Evolutionary conservation across 2,113 vertebrate species (phyloP).

Genomic region (Melozone crissalis): DNA sequence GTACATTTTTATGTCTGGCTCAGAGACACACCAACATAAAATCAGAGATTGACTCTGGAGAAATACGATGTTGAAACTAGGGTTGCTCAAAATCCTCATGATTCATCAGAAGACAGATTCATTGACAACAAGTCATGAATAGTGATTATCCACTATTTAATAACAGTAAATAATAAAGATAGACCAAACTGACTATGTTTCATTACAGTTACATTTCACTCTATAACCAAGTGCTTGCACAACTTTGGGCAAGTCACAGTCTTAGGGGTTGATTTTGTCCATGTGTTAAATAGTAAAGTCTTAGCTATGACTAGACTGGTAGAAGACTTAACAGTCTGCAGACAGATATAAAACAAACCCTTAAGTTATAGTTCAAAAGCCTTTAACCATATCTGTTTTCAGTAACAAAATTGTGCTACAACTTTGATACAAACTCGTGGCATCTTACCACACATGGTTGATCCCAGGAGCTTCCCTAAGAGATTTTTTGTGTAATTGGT

Average conservation of each 20-base stretch:
- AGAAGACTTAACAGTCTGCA: not conserved
- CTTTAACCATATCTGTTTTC: not conserved
- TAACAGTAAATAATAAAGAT: not conserved
- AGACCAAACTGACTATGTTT: not conserved
- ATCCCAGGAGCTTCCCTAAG: not conserved
- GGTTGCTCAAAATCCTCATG: not conserved
- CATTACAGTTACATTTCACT: not conserved
- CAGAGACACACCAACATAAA: not conserved
- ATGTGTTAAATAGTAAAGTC: not conserved
- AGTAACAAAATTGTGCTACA: not conserved
- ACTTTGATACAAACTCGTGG: not conserved
- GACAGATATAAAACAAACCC: not conserved
- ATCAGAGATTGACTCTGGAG: not conserved
- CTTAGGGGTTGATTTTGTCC: not conserved
- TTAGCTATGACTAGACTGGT: not conserved
- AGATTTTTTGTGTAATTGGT: not conserved
- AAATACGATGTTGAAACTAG: accelerated
- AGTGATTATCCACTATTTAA: not conserved
- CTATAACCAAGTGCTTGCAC: not conserved
- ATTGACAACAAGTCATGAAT: not conserved
- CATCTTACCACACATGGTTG: accelerated
- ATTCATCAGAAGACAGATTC: not conserved
- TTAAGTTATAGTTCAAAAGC: not conserved
- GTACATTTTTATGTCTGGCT: not conserved
- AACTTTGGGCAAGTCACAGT: not conserved